A percentile compares a stretch with the other conserved stretches of the same genome.
These are phyloP conservation scores for Lagenorhynchus albirostris DNA, from an alignment of 2,113 vertebrate genomes.

Conservation along the genomic window DNA sequence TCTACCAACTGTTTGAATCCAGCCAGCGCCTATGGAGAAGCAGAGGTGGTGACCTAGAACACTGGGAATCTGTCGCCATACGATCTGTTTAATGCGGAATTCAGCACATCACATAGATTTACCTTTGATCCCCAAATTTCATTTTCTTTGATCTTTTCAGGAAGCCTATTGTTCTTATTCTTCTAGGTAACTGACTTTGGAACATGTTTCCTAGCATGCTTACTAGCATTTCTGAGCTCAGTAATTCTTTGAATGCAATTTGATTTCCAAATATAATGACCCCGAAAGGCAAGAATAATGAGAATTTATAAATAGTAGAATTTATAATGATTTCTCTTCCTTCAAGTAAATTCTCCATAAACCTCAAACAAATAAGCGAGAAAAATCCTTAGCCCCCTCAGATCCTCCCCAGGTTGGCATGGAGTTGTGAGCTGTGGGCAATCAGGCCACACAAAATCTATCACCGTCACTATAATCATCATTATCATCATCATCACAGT, in stretches of 20 bases:
- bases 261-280: neutral
- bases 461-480: neutral
- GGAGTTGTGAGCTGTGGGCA: neutral
- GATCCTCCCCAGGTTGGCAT: neutral
- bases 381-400: neutral
- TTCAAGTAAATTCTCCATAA: neutral
- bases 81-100: neutral
- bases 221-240: neutral
- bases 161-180: neutral
- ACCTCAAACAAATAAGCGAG: neutral
- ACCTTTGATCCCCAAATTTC: neutral
- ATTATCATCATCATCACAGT: neutral
- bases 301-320: neutral
- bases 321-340: neutral
- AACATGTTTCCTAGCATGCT: neutral
- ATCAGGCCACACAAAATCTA: neutral
- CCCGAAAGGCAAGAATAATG: neutral
- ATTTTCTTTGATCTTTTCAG: constrained; percentile 9
- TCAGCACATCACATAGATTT: neutral
- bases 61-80: neutral
- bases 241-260: neutral
- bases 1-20: neutral
- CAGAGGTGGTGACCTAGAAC: neutral
- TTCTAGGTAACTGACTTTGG: neutral
- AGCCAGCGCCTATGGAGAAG: too few relatives aligned